A percentile compares a stretch with the other conserved stretches of the same genome.
These are phyloP conservation scores for Helleia helle DNA, from an alignment of 2,888 invertebrate genomes.

Conservation along the genomic window DNA sequence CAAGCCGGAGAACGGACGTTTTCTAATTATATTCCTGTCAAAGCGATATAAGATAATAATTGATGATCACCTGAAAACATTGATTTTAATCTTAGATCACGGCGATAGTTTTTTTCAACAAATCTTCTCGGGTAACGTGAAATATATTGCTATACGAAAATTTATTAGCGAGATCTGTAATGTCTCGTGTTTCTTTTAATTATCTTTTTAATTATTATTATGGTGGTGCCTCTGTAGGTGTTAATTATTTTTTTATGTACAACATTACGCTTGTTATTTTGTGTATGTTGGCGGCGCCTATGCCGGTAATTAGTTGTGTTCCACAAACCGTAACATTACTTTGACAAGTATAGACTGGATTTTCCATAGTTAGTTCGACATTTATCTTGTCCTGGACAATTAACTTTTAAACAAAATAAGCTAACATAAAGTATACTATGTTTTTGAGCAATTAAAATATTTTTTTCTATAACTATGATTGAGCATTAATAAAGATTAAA, in stretches of 20 bases:
- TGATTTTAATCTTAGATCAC: constrained; percentile 54
- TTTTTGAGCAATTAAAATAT: too few species aligned
- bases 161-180: too few species aligned
- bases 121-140: not conserved
- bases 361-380: too few species aligned
- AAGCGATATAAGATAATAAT: constrained; percentile 65
- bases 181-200: constrained; percentile 7
- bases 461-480: too few species aligned
- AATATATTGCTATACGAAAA: too few species aligned
- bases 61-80: constrained; percentile 58
- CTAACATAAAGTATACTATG: too few species aligned
- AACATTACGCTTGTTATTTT: not conserved
- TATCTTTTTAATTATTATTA: constrained; percentile 5
- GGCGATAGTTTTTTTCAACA: not conserved
- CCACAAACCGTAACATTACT: not conserved
- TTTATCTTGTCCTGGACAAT: too few species aligned
- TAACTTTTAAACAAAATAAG: too few species aligned
- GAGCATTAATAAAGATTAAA: too few species aligned
- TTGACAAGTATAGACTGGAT: too few species aligned
- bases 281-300: not conserved
- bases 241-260: not conserved
- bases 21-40: constrained; percentile 74
- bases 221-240: not conserved
- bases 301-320: not conserved
- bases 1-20: constrained; percentile 65